These are phyloP conservation scores for Leptopilina myrica DNA, from an alignment of 2,888 invertebrate species.

Conservation along the genomic window DNA sequence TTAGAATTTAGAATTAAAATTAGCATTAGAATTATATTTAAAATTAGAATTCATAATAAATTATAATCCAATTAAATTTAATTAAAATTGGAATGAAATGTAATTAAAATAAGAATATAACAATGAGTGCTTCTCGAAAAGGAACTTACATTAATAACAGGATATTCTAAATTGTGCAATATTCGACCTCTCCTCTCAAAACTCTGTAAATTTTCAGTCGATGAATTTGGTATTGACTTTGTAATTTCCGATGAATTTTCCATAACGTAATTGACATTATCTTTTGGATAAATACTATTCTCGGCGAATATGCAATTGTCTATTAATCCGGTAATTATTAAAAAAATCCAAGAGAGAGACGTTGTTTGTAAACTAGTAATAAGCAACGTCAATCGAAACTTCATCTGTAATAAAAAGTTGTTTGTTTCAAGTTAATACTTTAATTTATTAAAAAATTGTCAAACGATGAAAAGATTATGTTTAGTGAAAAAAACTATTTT, in stretches of 20 bases:
- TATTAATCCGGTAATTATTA: slow-evolving; percentile 10
- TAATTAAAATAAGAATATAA: no score
- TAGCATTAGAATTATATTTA: no score
- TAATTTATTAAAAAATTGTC: no score
- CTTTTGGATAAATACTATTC: not conserved
- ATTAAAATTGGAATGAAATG: no score
- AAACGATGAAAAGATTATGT: no score
- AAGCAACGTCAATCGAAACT: not conserved
- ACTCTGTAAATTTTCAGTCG: not conserved
- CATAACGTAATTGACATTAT: not conserved
- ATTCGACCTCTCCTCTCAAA: not conserved
- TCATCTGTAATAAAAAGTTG: slow-evolving; percentile 10
- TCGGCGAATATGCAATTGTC: not conserved
- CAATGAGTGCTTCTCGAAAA: not conserved
- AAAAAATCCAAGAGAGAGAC: not conserved
- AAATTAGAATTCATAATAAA: no score
- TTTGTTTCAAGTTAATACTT: no score
- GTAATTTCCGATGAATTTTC: not conserved
- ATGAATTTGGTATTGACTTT: slow-evolving; percentile 1
- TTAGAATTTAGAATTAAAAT: no score
- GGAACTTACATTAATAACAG: not conserved
- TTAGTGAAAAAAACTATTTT: no score
- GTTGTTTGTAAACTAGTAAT: slow-evolving; percentile 11
- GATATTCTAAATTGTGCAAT: not conserved
- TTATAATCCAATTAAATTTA: no score